Evolutionary conservation across 2,797 vertebrate genomes (phyloP), one percentile per base, ranked within the genome.

Genomic region (Kryptopterus vitreolus): DNA sequence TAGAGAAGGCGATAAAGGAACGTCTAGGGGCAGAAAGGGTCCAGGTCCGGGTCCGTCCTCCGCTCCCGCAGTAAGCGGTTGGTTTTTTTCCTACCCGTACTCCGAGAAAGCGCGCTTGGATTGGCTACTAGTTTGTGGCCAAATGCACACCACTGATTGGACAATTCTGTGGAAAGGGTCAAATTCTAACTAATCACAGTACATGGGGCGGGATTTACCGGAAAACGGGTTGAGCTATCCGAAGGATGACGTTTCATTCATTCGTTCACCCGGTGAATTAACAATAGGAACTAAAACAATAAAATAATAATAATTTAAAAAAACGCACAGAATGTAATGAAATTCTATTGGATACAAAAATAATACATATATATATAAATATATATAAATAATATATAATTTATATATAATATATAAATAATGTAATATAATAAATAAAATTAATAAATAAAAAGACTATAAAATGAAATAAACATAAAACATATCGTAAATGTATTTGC

Each of bases 191-290:
- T 52, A 78, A 78, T 78, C 52, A 35, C 13, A 11, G 24, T 10
- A 5, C 3, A 58, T 18, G 26, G 29, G 76, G 76, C 16, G 35
- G 76, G 76, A 68, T 8, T 8, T 20, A 8, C 22, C n/a, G 1
- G 63, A 78, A 69, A 29, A 69, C 63, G 24, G 63, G 76, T 78
- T 15, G 76, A 24, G 46, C 88, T 85, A 88, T 87, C 81, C 77
- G 85, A 90, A 92, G 58, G 90, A 93, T 94, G 94, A 95, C 94
- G 93, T 89, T 89, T 89, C 92, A 90, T 89, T 94, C 91, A 78
- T 82, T 78, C 88, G 69, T 33, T 72, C 22, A 13, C 77, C 89
- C 53, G 70, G 91, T 50, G 69, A 72, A 18, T 48, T 2, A 72
- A 72, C 4, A 1, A 2, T 15, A 1, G 29, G n/a, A 12, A 12